Base-by-base conservation (phyloP, 2,888 invertebrate species). In the Hyppa rectilinea region DNA sequence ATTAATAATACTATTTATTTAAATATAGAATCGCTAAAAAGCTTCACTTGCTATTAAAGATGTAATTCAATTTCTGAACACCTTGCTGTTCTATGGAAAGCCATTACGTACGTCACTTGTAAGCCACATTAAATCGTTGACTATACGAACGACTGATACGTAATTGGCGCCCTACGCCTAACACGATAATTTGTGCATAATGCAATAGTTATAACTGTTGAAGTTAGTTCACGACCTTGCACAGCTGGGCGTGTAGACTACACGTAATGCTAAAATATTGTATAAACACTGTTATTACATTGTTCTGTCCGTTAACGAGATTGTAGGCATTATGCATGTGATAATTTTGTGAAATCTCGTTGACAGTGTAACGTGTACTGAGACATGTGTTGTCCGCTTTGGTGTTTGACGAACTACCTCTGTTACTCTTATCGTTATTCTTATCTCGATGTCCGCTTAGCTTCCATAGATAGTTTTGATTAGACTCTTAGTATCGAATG, bases 241-340 rank as follows among this genome's bases (percentile, higher is more conserved):
- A 94, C 94, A 90, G 92, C 91, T 90, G 90, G 90, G 90, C 88
- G 89, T 87, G 87, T 92, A 92, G 91, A 85, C 87, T 88, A 88
- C 89, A 91, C 89, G 89, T 89, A 89, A 87, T 88, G 91, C 90
- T 89, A 88, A 87, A 82, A 87, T 80, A 86, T 78, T 86, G 79
- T 84, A 78, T 69, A 81, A 87, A 87, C 90, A 91, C 91, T 85
- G n/a, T n/a, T 71, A 34, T 71, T 87, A 87, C 71, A 86, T 86
- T 89, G 88, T 89, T 85, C 79, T 89, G 90, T 90, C 87, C 88
- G 70, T 87, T 85, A 88, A 89, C 84, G 87, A 89, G 79, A 86
- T 84, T 89, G 91, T 82, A 82, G 83, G 90, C 89, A 90, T 85
- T 85, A 85, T 92, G 93, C 93, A 93, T 93, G 93, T 89, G 89